Conservation (phyloP, 2,888 invertebrate genomes). For the Thecocarcelia acutangulata region DNA sequence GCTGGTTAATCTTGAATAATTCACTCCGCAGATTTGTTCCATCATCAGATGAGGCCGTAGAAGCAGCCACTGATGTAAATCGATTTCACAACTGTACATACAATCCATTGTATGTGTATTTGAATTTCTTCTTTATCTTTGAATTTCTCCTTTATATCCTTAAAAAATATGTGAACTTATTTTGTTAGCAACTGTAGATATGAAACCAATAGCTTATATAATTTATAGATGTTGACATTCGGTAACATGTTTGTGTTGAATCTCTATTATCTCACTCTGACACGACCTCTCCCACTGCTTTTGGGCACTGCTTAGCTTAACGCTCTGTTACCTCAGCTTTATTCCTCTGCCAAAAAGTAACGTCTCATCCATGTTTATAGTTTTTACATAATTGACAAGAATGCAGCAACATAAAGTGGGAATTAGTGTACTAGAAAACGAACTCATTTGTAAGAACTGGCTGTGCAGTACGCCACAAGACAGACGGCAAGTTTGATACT, state of each 20-base stretch:
- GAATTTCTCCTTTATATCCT: too few species aligned
- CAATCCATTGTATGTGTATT: too few species aligned
- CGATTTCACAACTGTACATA: too few species aligned
- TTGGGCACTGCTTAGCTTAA: slow-evolving; percentile 21
- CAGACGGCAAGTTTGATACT: not conserved
- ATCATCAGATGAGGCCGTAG: too few species aligned
- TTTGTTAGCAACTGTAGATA: not conserved
- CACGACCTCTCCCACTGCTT: slow-evolving; percentile 3
- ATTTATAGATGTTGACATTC: slow-evolving; percentile 24
- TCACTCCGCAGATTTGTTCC: too few species aligned
- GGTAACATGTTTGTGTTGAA: slow-evolving; percentile 6
- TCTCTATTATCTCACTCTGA: slow-evolving; percentile 33
- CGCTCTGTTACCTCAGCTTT: not conserved
- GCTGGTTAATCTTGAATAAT: too few species aligned
- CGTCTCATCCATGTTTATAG: not conserved
- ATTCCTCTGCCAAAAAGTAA: not conserved
- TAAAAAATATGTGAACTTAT: too few species aligned
- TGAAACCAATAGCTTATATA: slow-evolving; percentile 3
- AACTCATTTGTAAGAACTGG: slow-evolving; percentile 35
- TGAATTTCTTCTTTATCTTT: too few species aligned
- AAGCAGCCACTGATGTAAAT: too few species aligned
- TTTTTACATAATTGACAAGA: slow-evolving; percentile 41
- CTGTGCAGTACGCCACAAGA: not conserved
- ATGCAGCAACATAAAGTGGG: slow-evolving; percentile 24
- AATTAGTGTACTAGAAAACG: slow-evolving; percentile 17